Conservation (phyloP, 1,140 invertebrate genomes). For the Drosophila malerkotliana region DNA sequence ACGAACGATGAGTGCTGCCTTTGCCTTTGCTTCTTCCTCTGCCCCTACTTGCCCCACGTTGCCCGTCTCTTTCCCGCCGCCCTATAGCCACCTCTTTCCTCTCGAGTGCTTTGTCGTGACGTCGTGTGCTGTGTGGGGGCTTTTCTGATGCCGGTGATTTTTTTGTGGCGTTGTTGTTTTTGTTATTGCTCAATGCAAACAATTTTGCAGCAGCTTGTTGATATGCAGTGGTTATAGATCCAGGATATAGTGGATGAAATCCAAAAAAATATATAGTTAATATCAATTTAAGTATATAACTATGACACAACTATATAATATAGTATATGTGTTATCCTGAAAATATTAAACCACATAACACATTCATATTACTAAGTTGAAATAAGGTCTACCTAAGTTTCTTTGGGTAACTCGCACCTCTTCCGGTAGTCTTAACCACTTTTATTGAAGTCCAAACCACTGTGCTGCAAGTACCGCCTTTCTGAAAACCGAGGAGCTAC, state of each 20-base stretch:
- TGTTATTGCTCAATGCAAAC: constrained; percentile 48
- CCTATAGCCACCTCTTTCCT: not conserved
- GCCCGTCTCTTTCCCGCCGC: constrained; percentile 9
- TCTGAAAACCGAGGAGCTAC: constrained; percentile 29
- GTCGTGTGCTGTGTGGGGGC: constrained; percentile 78
- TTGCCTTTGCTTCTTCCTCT: constrained; percentile 14
- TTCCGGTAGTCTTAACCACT: not conserved
- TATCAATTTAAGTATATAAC: too few species aligned
- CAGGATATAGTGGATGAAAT: not conserved
- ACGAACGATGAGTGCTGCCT: constrained; percentile 50
- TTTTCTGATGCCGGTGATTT: constrained; percentile 37
- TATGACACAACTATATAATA: too few species aligned
- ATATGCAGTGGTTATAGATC: constrained; percentile 14
- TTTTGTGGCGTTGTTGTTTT: constrained; percentile 5
- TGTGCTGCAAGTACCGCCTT: constrained; percentile 48
- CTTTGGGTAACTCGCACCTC: not conserved
- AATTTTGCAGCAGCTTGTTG: constrained; percentile 45
- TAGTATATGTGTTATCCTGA: too few species aligned
- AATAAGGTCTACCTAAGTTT: too few species aligned
- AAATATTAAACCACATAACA: too few species aligned
- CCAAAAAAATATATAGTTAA: too few species aligned
- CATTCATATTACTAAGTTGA: too few species aligned
- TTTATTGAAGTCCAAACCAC: constrained; percentile 9
- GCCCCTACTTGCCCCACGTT: constrained; percentile 1
- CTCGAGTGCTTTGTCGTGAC: constrained; percentile 53